Percentiles rank a stretch among this genome's conserved stretches.
Evolutionary conservation across 1,140 invertebrate species (phyloP).

Genomic region (Trigoniulus corallinus): DNA sequence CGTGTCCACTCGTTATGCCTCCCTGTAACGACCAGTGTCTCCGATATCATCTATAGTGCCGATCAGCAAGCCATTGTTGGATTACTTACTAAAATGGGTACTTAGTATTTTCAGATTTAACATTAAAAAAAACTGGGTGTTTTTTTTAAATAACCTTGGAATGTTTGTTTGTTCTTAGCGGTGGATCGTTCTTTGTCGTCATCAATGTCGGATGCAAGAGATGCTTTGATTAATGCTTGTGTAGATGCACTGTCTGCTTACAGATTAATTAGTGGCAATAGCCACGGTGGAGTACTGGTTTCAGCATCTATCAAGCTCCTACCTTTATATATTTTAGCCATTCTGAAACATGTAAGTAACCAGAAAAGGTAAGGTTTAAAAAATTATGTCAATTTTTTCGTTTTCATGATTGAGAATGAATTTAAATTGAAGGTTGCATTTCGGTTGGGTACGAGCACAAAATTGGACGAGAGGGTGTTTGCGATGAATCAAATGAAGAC

Average conservation of each 20-base stretch:
- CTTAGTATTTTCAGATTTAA: slow-evolving; percentile 16
- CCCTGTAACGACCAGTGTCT: slow-evolving; percentile 65
- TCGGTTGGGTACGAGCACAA: slow-evolving; percentile 63
- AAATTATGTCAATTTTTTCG: neutral
- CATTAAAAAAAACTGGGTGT: neutral
- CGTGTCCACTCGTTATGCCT: slow-evolving; percentile 92
- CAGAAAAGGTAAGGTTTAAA: neutral
- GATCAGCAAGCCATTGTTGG: slow-evolving; percentile 90
- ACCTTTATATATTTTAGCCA: slow-evolving; percentile 74
- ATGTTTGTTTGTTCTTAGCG: slow-evolving; percentile 42
- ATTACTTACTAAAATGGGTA: slow-evolving; percentile 87
- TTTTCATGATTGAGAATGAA: too few relatives aligned
- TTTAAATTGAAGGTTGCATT: slow-evolving; percentile 50
- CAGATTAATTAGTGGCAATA: slow-evolving; percentile 42
- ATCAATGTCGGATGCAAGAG: slow-evolving; percentile 76
- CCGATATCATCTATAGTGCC: slow-evolving; percentile 76
- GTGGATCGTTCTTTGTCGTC: slow-evolving; percentile 78
- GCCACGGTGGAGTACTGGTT: slow-evolving; percentile 45
- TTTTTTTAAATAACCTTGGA: slow-evolving; percentile 1
- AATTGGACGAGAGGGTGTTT: slow-evolving; percentile 80
- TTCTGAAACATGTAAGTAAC: slow-evolving; percentile 70
- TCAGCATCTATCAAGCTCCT: slow-evolving; percentile 58
- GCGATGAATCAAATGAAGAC: slow-evolving; percentile 89
- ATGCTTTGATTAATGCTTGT: slow-evolving; percentile 89
- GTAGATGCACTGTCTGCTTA: slow-evolving; percentile 78